phyloP scores from a whole-genome alignment of 2,113 vertebrate genomes.

The Mystacornis crossleyi region DNA sequence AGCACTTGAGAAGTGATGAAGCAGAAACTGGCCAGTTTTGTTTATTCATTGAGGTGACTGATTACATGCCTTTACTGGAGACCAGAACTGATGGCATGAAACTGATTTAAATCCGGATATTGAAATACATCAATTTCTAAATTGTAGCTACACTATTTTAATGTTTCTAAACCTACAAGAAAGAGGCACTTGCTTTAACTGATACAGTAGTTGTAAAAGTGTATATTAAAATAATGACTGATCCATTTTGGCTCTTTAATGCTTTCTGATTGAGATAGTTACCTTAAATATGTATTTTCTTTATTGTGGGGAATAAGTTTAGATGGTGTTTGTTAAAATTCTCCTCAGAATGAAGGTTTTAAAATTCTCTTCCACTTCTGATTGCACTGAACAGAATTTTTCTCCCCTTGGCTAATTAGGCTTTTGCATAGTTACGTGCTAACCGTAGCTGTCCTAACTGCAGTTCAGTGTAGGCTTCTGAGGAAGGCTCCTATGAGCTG shows the following conservation, averaged over 20 bases:
- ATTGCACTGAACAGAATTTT: not conserved
- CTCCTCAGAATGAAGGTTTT: not conserved
- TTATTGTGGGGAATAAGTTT: not conserved
- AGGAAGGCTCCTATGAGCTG: not conserved
- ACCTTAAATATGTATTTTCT: not conserved
- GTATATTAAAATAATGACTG: not conserved
- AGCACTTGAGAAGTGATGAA: not conserved
- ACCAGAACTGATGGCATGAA: not conserved
- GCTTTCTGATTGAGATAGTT: not conserved
- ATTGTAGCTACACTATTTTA: not conserved
- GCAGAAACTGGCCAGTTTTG: not conserved
- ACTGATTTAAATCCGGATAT: not conserved
- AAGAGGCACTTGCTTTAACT: not conserved
- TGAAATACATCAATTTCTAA: not conserved
- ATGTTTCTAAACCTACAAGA: not conserved
- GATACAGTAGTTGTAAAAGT: not conserved
- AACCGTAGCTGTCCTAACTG: not conserved
- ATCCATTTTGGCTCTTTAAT: not conserved
- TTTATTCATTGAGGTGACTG: not conserved
- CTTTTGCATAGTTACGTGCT: not conserved
- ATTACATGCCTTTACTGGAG: not conserved
- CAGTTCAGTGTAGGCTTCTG: not conserved
- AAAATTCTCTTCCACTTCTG: not conserved
- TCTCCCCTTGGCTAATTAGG: not conserved
- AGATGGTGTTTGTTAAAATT: not conserved